Conservation (phyloP, 1,140 invertebrate genomes). For the Onthophagus taurus region DNA sequence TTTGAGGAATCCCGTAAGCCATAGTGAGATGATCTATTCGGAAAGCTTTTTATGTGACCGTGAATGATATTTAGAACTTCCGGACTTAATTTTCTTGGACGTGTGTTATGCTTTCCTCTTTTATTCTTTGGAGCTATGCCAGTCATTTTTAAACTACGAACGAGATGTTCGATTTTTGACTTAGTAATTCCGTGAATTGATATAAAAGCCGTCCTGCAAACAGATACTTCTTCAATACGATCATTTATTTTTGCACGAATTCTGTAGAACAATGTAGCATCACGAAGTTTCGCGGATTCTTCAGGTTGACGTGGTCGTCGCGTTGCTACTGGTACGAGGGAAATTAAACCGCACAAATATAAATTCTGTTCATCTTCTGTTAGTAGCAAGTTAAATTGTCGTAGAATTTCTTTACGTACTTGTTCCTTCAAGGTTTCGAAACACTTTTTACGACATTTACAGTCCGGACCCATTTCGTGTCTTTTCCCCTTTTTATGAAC, state of each 20-base stretch:
- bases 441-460: no score
- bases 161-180: constrained; percentile 1
- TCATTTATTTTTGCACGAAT: not conserved
- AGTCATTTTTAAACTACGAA: not conserved
- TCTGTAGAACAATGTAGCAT: constrained; percentile 3
- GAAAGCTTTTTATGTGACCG: constrained; percentile 8
- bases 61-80: not conserved
- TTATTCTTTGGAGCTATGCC: constrained; percentile 6
- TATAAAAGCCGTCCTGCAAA: constrained; percentile 4
- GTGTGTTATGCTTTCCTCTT: constrained; percentile 4
- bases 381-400: no score
- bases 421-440: no score
- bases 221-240: not conserved
- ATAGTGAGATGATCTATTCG: constrained; percentile 11
- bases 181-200: constrained; percentile 6
- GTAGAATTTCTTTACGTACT: no score
- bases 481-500: no score
- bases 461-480: no score
- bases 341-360: no score
- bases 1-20: constrained; percentile 15
- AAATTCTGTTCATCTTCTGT: no score
- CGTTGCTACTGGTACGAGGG: no score
- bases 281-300: constrained; percentile 4
- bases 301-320: not conserved
- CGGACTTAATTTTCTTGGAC: not conserved